Evolutionary conservation across 2,888 invertebrate genomes (phyloP).

Genomic region (Stenoptilia bipunctidactyla): DNA sequence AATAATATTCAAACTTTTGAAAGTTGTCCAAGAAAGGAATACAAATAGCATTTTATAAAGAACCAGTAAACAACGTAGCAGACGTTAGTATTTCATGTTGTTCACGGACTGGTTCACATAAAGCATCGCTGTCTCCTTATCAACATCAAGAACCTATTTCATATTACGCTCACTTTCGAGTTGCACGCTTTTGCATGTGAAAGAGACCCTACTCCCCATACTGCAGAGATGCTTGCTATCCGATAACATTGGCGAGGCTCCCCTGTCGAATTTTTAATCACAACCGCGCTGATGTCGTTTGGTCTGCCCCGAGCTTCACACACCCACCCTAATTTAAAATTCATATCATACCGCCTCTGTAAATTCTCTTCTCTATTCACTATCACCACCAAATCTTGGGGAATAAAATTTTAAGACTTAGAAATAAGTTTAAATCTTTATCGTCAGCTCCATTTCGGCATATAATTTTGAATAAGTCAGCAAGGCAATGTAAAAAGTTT

Average conservation of each 20-base stretch:
- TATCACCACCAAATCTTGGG: constrained; percentile 7
- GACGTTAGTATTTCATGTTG: no score
- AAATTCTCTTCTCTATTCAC: constrained; percentile 3
- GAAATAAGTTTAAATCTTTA: no score
- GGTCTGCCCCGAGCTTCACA: constrained; percentile 23
- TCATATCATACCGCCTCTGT: constrained; percentile 26
- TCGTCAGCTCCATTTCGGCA: no score
- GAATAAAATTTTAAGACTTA: not conserved
- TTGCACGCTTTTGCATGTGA: constrained; percentile 1
- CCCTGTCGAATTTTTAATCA: constrained; percentile 43
- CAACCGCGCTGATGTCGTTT: constrained; percentile 29
- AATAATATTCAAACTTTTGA: no score
- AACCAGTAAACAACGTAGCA: no score
- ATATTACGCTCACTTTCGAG: not conserved
- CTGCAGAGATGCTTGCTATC: constrained; percentile 16
- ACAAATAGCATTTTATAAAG: no score
- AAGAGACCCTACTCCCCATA: not conserved
- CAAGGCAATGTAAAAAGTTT: no score
- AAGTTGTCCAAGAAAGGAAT: no score
- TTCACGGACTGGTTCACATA: no score
- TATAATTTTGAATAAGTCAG: no score
- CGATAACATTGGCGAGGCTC: constrained; percentile 25
- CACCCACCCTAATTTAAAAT: constrained; percentile 32
- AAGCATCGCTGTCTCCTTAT: not conserved
- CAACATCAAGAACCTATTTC: not conserved